These are phyloP conservation scores for Drosophila pegasa DNA, from an alignment of 2,888 invertebrate genomes.

Conservation along the genomic window DNA sequence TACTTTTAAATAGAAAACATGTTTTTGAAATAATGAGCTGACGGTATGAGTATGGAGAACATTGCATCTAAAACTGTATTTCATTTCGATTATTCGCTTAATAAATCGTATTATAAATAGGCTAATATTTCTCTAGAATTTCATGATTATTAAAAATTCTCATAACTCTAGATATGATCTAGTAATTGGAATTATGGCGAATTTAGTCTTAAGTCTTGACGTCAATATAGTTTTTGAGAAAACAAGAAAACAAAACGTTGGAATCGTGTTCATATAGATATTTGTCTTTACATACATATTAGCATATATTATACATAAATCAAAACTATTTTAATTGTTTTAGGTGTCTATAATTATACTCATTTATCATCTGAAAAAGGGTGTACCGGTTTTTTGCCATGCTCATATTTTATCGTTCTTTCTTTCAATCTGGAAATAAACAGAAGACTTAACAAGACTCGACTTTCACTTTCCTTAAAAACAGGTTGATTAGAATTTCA, in stretches of 20 bases:
- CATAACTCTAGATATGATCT: neutral
- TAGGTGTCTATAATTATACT: too few species aligned
- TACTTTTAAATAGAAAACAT: neutral
- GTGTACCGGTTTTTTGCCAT: too few species aligned
- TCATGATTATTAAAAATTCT: conserved; percentile 18
- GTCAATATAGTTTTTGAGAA: neutral
- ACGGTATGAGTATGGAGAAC: neutral
- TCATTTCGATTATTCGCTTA: neutral
- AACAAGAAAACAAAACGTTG: neutral
- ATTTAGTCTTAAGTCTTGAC: conserved; percentile 10
- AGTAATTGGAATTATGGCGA: neutral
- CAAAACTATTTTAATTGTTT: too few species aligned
- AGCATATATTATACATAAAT: neutral
- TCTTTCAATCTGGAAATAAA: too few species aligned
- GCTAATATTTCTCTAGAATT: conserved; percentile 8
- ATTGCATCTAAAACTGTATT: neutral
- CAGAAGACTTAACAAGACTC: too few species aligned
- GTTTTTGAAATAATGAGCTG: neutral
- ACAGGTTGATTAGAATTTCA: neutral
- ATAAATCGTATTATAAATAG: neutral
- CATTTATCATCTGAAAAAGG: neutral
- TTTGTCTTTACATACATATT: neutral
- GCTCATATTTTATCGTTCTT: too few species aligned
- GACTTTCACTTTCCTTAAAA: neutral
- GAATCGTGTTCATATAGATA: neutral